These are phyloP conservation scores for Tipula vernalis DNA, from an alignment of 2,888 invertebrate genomes.

Conservation along the genomic window DNA sequence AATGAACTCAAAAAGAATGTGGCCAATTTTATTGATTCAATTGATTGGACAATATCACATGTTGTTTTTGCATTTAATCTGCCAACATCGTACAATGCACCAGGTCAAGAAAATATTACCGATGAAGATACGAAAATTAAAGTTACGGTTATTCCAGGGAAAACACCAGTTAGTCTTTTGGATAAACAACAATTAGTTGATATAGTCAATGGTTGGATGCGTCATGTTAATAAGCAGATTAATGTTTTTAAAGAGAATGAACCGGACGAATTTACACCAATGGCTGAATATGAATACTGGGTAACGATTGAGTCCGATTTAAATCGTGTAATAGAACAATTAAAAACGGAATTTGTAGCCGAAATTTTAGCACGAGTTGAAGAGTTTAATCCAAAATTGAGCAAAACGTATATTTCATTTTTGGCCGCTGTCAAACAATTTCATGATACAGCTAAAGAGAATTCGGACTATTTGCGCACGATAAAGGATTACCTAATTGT, in stretches of 20 bases:
- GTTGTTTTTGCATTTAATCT: constrained; percentile 32
- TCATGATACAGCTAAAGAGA: constrained; percentile 31
- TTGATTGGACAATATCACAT: constrained; percentile 36
- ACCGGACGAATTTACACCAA: constrained; percentile 60
- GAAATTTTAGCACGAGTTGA: constrained; percentile 22
- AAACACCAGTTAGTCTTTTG: constrained; percentile 24
- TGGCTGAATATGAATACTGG: constrained; percentile 81
- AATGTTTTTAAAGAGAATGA: constrained; percentile 31
- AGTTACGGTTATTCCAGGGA: constrained; percentile 28
- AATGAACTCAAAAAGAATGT: constrained; percentile 33
- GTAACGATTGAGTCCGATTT: constrained; percentile 64
- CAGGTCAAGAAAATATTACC: constrained; percentile 31
- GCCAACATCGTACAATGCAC: constrained; percentile 31
- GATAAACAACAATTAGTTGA: constrained; percentile 40
- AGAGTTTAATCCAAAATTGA: constrained; percentile 19
- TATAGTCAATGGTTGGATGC: constrained; percentile 39
- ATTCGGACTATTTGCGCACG: constrained; percentile 32
- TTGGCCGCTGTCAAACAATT: constrained; percentile 21
- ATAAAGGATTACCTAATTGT: constrained; percentile 37
- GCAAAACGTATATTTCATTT: constrained; percentile 24
- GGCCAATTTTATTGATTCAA: constrained; percentile 38
- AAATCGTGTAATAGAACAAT: constrained; percentile 66
- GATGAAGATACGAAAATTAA: constrained; percentile 32
- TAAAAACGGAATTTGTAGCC: constrained; percentile 50
- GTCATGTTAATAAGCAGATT: constrained; percentile 35